These are phyloP conservation scores for Poecile atricapillus DNA, from an alignment of 2,113 vertebrate genomes.

Conservation along the genomic window DNA sequence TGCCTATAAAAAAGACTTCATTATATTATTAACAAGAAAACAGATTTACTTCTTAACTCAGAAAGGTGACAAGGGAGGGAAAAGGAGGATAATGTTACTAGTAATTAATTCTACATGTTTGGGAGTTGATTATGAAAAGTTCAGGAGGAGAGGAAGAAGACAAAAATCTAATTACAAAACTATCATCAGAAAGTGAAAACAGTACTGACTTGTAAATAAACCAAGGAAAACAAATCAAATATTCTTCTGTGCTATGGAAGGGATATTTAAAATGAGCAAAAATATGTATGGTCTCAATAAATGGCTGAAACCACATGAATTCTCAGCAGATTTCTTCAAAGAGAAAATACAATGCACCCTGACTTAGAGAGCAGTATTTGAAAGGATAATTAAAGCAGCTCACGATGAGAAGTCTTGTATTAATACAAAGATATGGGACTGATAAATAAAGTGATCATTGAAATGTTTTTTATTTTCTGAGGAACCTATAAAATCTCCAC, in stretches of 20 bases:
- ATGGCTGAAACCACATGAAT: background rate
- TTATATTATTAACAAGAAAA: background rate
- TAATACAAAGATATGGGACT: background rate
- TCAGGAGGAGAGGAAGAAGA: background rate
- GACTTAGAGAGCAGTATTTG: background rate
- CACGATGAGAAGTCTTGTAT: background rate
- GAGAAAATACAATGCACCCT: background rate
- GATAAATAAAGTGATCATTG: background rate
- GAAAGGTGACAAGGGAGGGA: background rate
- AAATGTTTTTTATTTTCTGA: background rate
- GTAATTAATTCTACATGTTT: background rate
- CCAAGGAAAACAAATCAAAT: background rate
- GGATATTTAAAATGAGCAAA: background rate
- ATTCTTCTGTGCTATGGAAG: background rate
- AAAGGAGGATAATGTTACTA: background rate
- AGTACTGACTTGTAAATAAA: background rate
- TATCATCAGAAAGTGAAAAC: background rate
- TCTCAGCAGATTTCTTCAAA: background rate
- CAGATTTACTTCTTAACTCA: background rate
- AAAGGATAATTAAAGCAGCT: slow-evolving; percentile 6
- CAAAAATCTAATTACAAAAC: background rate
- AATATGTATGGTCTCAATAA: background rate
- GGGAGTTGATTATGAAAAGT: background rate
- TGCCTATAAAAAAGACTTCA: background rate
- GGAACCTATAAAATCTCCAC: background rate